Base-by-base conservation (phyloP, 2,797 vertebrate genomes). In the Thunnus albacares region DNA sequence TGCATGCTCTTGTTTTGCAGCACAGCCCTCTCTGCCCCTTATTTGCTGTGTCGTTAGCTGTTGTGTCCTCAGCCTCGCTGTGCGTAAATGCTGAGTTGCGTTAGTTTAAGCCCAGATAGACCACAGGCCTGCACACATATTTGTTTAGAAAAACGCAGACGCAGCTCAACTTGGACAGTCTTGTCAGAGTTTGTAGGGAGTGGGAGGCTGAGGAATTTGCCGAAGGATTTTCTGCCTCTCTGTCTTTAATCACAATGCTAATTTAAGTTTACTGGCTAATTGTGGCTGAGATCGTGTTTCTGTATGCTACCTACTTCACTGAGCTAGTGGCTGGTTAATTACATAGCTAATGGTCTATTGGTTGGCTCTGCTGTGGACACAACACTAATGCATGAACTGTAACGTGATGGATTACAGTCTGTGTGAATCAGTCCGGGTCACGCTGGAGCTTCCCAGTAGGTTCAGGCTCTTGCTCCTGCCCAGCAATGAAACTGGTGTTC, bases 201-300 rank as follows among this genome's bases (percentile, higher is more conserved):
- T 75, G 78, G 81, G 84, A 88, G 80, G 72, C 77, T 58, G 77
- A 87, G 81, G 89, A 92, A 93, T 94, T 93, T 92, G 89, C 91
- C 59, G 22, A 87, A 94, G 85, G 92, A 90, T 94, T 93, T 92
- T 89, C 89, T 93, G 87, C 90, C 86, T 89, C 78, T 85, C 70
- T 67, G 73, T 91, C 89, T 92, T 93, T 92, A 93, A 94, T 95
- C 90, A 92, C 81, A 58, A 78, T 66, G 84, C 94, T 94, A 94
- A 95, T 95, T 94, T 94, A 95, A 93, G 89, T 94, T 91, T 93
- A 90, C 91, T 90, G 85, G 88, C 91, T 95, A 94, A 94, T 94
- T 94, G 93, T 89, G 89, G 89, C 86, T 88, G 90, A 85, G 92
- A 87, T 86, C 85, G 91, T 92, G 87, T 90, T 91, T 92, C 85